Conservation (phyloP, 2,797 vertebrate species). For the Sphenodon punctatus region DNA sequence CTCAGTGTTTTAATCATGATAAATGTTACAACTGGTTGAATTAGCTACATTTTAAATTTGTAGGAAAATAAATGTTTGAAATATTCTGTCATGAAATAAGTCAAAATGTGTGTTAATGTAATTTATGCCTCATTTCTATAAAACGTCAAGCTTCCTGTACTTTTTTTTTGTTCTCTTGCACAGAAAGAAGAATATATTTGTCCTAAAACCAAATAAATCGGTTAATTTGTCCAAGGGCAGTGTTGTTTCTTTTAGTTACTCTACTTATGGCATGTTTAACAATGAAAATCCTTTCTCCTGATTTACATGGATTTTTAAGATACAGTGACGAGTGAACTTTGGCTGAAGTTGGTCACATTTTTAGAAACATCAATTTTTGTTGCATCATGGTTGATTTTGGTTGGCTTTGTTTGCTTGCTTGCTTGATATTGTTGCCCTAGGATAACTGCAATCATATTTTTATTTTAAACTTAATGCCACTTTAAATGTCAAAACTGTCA, state of each 20-base stretch:
- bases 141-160: not conserved
- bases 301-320: not conserved
- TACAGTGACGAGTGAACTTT: not conserved
- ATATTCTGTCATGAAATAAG: not conserved
- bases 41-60: not conserved
- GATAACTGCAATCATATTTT: constrained; percentile 26
- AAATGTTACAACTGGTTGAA: not conserved
- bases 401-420: too few species aligned
- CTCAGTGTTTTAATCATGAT: not conserved
- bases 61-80: not conserved
- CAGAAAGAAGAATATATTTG: not conserved
- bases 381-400: too few species aligned
- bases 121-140: not conserved
- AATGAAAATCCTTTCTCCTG: not conserved
- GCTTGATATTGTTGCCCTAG: not conserved
- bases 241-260: not conserved
- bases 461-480: constrained; percentile 40
- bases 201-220: not conserved
- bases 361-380: constrained; percentile 28
- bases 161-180: not conserved
- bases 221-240: not conserved
- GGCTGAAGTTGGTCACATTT: constrained; percentile 12
- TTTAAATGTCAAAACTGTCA: constrained; percentile 46
- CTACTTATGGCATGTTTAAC: not conserved
- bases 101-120: rapidly evolving